A percentile compares a stretch with the other conserved stretches of the same genome.
Conservation (phyloP, 1,140 invertebrate species). For the Magallana angulata region DNA sequence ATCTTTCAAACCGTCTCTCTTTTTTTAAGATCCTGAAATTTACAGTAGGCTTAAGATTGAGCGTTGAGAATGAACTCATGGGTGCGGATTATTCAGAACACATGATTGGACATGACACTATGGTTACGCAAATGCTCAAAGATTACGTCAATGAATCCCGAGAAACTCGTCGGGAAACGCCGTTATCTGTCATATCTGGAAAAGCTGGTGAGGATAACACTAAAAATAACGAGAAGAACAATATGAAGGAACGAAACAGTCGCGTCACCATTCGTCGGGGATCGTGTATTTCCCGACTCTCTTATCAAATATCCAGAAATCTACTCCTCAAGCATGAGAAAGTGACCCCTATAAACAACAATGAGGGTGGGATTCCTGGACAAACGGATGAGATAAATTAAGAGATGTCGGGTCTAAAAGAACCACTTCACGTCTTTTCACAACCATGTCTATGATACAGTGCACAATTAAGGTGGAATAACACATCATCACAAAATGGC, state of each 20-base stretch:
- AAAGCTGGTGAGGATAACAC: background rate
- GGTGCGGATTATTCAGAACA: conserved; percentile 77
- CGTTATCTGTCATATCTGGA: background rate
- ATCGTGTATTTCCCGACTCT: conserved; percentile 16
- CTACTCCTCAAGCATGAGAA: background rate
- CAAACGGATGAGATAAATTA: background rate
- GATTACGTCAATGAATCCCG: background rate
- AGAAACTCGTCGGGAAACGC: conserved; percentile 12
- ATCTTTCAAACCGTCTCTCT: background rate
- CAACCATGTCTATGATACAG: background rate
- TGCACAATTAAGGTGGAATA: background rate
- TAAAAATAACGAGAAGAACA: background rate
- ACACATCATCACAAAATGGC: too few species aligned
- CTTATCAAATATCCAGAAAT: conserved; percentile 34
- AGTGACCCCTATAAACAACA: background rate
- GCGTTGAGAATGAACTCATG: conserved; percentile 73
- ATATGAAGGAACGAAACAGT: background rate
- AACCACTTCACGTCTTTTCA: background rate
- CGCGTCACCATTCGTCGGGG: background rate
- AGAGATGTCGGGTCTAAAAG: background rate
- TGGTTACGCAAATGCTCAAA: conserved; percentile 7
- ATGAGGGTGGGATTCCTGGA: background rate
- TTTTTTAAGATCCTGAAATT: conserved; percentile 70
- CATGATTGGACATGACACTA: conserved; percentile 50
- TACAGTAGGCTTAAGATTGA: conserved; percentile 74